Conservation (phyloP, 1,140 invertebrate species). For the Heterodera carotae region DNA sequence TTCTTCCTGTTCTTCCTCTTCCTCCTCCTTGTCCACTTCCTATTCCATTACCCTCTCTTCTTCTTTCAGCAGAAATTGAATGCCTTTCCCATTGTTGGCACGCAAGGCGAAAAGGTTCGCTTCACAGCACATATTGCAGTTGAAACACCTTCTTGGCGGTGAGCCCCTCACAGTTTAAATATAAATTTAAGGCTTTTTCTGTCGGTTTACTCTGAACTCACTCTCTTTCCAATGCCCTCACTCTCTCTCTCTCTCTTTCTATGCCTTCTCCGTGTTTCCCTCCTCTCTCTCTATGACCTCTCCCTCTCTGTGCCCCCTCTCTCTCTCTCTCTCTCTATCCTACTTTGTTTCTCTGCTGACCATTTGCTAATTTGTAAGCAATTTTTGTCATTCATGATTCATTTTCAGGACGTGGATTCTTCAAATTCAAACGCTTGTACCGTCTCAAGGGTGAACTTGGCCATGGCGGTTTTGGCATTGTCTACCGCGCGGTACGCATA, state of each 20-base stretch:
- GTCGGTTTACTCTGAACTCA: no score
- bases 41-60: background rate
- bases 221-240: no score
- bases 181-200: no score
- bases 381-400: no score
- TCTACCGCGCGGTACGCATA: conserved; percentile 66
- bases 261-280: no score
- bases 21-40: background rate
- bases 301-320: background rate
- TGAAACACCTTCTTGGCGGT: conserved; percentile 50
- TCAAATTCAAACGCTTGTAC: conserved; percentile 52
- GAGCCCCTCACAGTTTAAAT: conserved; percentile 34
- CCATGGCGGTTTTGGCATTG: conserved; percentile 68
- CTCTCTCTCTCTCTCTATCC: conserved; percentile 2
- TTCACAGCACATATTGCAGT: conserved; percentile 46
- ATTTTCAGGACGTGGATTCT: conserved; percentile 45
- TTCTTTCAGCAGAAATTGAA: conserved; percentile 13
- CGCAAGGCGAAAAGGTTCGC: conserved; percentile 56
- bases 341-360: conserved; percentile 35
- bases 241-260: no score
- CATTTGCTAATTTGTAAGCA: no score
- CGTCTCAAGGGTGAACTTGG: conserved; percentile 47
- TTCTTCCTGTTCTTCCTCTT: background rate
- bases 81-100: conserved; percentile 51
- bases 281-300: no score